These are phyloP conservation scores for Halcyon malimbica DNA, from an alignment of 2,113 vertebrate genomes.

Conservation along the genomic window DNA sequence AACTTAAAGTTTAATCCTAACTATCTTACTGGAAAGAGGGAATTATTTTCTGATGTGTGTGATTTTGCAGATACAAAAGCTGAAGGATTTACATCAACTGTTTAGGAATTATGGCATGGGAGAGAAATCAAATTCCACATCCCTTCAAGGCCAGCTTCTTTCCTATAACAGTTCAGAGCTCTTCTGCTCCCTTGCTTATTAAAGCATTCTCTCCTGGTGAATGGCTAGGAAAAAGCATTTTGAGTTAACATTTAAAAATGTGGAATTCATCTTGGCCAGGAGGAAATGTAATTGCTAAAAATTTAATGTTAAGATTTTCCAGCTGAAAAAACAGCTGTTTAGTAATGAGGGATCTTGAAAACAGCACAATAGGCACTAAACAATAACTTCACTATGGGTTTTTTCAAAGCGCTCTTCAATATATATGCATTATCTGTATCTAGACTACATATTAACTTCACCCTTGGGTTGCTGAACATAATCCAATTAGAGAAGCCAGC, in stretches of 20 bases:
- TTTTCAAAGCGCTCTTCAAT: constrained; percentile 5
- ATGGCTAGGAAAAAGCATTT: constrained; percentile 13
- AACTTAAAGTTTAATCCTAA: background rate
- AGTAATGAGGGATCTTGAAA: constrained; percentile 40
- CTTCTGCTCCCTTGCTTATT: constrained; percentile 45
- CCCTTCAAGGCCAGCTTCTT: background rate
- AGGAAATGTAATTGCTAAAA: constrained; percentile 36
- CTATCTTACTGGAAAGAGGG: background rate
- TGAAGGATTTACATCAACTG: background rate
- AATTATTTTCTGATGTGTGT: background rate
- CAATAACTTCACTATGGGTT: background rate
- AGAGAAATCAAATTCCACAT: constrained; percentile 30
- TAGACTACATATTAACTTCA: background rate
- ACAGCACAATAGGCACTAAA: constrained; percentile 1
- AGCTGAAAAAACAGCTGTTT: constrained; percentile 58
- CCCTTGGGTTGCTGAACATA: constrained; percentile 64
- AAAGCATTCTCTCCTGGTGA: constrained; percentile 27
- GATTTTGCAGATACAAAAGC: constrained; percentile 10
- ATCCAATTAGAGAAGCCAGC: constrained; percentile 40
- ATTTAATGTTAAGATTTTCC: constrained; percentile 64
- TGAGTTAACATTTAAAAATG: constrained; percentile 46
- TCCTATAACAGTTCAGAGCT: constrained; percentile 1
- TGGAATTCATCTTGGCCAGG: constrained; percentile 16
- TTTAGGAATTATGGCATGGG: constrained; percentile 29
- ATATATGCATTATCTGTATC: constrained; percentile 42